These are phyloP conservation scores for Trogon surrucura DNA, from an alignment of 2,113 vertebrate species.

Conservation along the genomic window DNA sequence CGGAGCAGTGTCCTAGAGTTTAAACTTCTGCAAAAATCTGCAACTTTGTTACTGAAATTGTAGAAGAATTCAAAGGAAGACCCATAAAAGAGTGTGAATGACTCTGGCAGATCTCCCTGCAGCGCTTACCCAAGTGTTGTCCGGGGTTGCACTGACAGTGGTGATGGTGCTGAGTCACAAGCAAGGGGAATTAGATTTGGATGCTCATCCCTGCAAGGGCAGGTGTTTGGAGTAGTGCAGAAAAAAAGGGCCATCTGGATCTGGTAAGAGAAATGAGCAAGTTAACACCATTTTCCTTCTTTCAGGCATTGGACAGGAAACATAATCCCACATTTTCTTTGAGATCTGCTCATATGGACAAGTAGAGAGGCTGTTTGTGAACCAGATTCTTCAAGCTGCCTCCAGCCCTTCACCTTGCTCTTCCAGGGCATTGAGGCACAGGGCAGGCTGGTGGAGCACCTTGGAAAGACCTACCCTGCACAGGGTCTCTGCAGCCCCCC, in stretches of 20 bases:
- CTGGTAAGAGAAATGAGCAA: background rate
- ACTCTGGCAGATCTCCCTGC: slow-evolving; percentile 29
- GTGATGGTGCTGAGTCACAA: background rate
- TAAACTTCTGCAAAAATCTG: slow-evolving; percentile 17
- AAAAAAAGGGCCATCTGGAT: background rate
- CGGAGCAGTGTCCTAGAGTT: background rate
- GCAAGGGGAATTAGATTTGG: background rate
- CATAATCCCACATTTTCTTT: background rate
- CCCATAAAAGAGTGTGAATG: slow-evolving; percentile 49
- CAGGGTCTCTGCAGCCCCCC: background rate
- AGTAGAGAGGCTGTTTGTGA: background rate
- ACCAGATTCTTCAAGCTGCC: background rate
- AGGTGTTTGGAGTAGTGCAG: background rate
- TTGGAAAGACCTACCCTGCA: fast-evolving
- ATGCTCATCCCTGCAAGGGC: background rate
- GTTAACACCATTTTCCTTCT: background rate
- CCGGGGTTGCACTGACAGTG: background rate
- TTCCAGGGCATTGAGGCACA: fast-evolving
- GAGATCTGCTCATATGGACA: background rate
- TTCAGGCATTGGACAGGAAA: background rate
- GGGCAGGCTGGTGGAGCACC: fast-evolving
- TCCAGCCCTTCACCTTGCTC: background rate
- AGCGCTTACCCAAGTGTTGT: background rate
- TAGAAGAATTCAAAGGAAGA: slow-evolving; percentile 44
- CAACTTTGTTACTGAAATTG: slow-evolving; percentile 7